Conservation (phyloP, 2,888 invertebrate species). For the Sisyra terminalis region DNA sequence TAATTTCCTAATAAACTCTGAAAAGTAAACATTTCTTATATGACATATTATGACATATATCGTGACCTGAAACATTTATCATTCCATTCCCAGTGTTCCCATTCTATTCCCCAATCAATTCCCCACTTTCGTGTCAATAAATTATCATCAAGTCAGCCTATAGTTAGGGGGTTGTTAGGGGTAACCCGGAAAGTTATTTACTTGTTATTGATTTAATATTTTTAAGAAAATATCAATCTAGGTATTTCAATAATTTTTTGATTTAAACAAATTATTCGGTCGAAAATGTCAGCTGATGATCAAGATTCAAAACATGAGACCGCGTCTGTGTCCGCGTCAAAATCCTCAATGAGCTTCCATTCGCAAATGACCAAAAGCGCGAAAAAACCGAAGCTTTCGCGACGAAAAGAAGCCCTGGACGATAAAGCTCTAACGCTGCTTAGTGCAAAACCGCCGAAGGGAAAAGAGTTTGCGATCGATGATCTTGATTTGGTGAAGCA, state of each 20-base stretch:
- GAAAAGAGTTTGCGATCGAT: neutral
- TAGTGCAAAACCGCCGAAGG: neutral
- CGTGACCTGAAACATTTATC: constrained; percentile 6
- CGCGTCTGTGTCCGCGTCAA: no score
- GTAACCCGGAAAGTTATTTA: neutral
- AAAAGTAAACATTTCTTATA: no score
- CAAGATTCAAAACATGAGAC: neutral
- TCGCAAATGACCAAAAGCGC: no score
- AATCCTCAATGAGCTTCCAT: no score
- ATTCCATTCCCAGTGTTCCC: constrained; percentile 1
- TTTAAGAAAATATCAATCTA: neutral
- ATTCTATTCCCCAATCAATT: constrained; percentile 2
- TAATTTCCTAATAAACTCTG: no score
- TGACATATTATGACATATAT: no score
- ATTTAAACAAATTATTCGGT: neutral
- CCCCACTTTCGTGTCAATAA: neutral
- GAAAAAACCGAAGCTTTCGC: no score
- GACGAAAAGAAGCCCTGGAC: no score
- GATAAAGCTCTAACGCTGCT: no score
- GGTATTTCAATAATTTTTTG: neutral
- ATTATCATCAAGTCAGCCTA: no score
- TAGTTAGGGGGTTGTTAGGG: no score
- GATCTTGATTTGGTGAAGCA: neutral
- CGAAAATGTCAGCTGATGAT: neutral
- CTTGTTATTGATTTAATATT: neutral